These are phyloP conservation scores for Meta bourneti DNA, from an alignment of 2,888 invertebrate genomes.

Conservation along the genomic window DNA sequence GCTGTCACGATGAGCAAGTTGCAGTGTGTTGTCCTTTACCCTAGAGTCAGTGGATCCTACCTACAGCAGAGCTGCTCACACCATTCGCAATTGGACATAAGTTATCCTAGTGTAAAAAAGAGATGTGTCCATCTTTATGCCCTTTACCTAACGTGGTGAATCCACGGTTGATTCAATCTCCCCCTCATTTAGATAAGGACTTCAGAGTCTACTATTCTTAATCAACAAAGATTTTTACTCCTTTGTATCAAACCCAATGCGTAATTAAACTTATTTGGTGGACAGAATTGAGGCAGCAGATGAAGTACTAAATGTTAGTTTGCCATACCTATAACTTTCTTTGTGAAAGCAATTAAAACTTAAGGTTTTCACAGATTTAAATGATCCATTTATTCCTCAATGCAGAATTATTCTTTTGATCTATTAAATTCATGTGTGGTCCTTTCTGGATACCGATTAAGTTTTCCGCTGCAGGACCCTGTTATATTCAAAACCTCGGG, in stretches of 20 bases:
- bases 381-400: background rate
- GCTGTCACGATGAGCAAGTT: conserved; percentile 76
- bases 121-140: no score
- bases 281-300: conserved; percentile 32
- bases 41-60: conserved; percentile 74
- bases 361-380: background rate
- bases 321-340: background rate
- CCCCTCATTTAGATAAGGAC: no score
- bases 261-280: conserved; percentile 15
- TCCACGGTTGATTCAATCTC: no score
- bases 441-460: background rate
- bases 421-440: background rate
- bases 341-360: background rate
- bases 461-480: background rate
- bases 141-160: no score
- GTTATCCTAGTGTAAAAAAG: no score
- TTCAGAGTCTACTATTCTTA: no score
- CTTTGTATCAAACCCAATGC: background rate
- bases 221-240: no score
- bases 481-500: background rate
- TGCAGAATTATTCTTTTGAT: background rate
- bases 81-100: conserved; percentile 40
- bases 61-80: conserved; percentile 57
- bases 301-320: background rate
- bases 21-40: conserved; percentile 60